Evolutionary conservation across 2,888 invertebrate genomes (phyloP), one percentile per base, ranked within the genome.

Genomic region (Acanthosepion lycidas): DNA sequence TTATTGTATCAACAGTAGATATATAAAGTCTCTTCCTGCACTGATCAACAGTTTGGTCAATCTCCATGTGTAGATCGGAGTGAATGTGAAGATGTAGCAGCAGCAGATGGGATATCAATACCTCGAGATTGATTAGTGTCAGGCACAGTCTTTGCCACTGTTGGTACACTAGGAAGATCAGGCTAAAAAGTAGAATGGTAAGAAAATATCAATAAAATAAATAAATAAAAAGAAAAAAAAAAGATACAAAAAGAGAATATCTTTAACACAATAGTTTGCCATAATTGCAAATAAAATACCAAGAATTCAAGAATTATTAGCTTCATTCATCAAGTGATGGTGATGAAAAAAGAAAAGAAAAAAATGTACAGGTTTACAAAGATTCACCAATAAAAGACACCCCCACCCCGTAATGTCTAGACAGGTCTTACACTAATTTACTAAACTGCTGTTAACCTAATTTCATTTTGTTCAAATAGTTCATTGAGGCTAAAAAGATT

Each of bases 31-130:
- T 78, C 3, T 78, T 33, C 78, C 78, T 78, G 78, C 78, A 78
- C 78, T 78, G 78, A 78, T 78, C 78, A 78, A 78, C 78, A 78
- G 78, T 78, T 78, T 78, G 78, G 78, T 78, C 78, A 78, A 78
- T 78, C 78, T 78, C 78, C 78, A 78, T 78, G 78, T 12, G 78
- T 78, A n/a, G 78, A 78, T 78, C 78, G n/a, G 78, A n/a, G 78
- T 78, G 78, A 78, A 78, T 78, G 78, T 78, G 78, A 78, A 78
- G 78, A 78, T 33, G 78, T 78, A 33, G 78, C 78, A n/a, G 78
- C 78, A 78, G 78, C 78, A 78, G 78, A 78, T 78, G 78, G 78
- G n/a, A 78, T 78, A 78, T 78, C 78, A 78, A 78, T 78, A 78
- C 78, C 78, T 78, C n/a, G 78, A 78, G 78, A 78, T n/a, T n/a